phyloP scores from a whole-genome alignment of 2,888 invertebrate genomes.

The Dryobota labecula region DNA sequence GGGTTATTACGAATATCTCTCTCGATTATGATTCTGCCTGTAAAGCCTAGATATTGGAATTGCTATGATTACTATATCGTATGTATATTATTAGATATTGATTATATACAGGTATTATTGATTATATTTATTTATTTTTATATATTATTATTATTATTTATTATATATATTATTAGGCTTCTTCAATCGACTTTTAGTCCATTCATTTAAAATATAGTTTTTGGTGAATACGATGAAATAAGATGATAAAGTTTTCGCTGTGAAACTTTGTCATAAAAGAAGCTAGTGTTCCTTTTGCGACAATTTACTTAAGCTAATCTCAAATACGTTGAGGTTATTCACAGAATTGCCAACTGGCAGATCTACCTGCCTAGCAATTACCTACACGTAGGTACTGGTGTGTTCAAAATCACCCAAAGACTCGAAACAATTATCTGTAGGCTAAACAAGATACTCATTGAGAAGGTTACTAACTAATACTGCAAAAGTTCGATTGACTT shows the following conservation, averaged over 20 bases:
- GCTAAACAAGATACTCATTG: no score
- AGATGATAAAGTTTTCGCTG: neutral
- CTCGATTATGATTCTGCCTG: slow-evolving; percentile 35
- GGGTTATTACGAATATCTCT: slow-evolving; percentile 16
- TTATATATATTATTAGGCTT: neutral
- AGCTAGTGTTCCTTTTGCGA: neutral
- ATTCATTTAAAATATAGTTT: no score
- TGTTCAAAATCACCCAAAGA: neutral
- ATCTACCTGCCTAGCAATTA: neutral
- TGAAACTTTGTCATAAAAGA: neutral
- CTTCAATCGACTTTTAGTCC: no score
- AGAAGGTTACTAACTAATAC: no score
- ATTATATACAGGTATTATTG: no score
- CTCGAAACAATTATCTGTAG: neutral
- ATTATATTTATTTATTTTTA: no score
- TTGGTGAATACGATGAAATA: no score
- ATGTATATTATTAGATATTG: neutral
- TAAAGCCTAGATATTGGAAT: slow-evolving; percentile 22
- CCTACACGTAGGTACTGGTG: neutral
- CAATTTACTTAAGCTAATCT: neutral
- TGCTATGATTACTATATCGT: slow-evolving; percentile 16
- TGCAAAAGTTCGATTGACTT: neutral
- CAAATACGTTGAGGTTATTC: neutral
- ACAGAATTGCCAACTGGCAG: neutral
- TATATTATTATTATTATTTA: no score